These are phyloP conservation scores for Chlorops oryzae DNA, from an alignment of 1,140 invertebrate genomes.

Conservation along the genomic window DNA sequence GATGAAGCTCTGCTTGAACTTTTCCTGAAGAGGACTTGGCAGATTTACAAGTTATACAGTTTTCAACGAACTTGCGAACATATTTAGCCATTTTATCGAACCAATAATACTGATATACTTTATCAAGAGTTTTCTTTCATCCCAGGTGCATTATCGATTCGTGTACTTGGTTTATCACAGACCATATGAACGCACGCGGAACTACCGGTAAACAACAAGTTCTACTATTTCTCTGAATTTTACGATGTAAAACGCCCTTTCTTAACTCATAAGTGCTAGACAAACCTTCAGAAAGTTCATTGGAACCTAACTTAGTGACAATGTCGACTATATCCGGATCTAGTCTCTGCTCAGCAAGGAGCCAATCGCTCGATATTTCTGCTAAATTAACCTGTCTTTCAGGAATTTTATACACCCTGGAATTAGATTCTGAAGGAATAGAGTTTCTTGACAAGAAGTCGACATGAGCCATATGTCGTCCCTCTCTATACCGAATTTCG, in stretches of 20 bases:
- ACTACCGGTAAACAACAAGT: conserved; percentile 29
- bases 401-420: not conserved
- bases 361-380: conserved; percentile 20
- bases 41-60: too few relatives aligned
- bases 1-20: too few relatives aligned
- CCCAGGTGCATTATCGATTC: conserved; percentile 17
- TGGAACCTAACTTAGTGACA: conserved; percentile 13
- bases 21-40: too few relatives aligned
- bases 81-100: conserved; percentile 20
- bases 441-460: conserved; percentile 19
- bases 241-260: conserved; percentile 21
- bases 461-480: too few relatives aligned
- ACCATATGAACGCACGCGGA: conserved; percentile 25
- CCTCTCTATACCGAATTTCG: too few relatives aligned
- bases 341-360: conserved; percentile 19
- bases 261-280: conserved; percentile 17
- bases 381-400: conserved; percentile 21
- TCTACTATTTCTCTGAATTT: conserved; percentile 11
- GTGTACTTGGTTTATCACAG: conserved; percentile 33
- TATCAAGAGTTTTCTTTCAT: conserved; percentile 24
- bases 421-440: not conserved
- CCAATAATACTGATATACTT: conserved; percentile 21
- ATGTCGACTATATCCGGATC: conserved; percentile 18
- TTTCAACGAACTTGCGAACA: conserved; percentile 27
- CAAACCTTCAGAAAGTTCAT: conserved; percentile 16